Conservation (phyloP, 53 echinoderm and acorn worm species). For the Paracentrotus lividus region DNA sequence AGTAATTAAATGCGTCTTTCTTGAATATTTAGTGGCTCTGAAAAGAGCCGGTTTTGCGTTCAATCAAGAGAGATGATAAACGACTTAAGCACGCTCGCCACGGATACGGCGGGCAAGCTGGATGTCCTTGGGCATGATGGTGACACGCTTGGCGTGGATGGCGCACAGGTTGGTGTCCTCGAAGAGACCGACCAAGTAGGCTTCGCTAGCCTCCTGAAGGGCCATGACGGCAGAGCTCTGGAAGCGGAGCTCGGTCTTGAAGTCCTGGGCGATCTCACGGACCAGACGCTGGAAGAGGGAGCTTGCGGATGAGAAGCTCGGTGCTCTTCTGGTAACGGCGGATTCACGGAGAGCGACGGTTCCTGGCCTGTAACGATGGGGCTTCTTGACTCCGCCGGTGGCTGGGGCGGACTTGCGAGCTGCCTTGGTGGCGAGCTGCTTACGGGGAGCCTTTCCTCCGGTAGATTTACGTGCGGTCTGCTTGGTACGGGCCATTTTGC, state of each 20-base stretch:
- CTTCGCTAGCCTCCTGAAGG: conserved; percentile 99
- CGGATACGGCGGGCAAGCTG: conserved; percentile 99
- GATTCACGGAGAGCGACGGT: conserved; percentile 98
- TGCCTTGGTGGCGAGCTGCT: conserved; percentile 98
- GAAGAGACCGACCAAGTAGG: conserved; percentile 99
- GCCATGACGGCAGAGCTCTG: conserved; percentile 99
- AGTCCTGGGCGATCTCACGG: conserved; percentile 99
- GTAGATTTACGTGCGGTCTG: conserved; percentile 98
- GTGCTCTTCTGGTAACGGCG: conserved; percentile 95
- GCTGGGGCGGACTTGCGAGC: conserved; percentile 97
- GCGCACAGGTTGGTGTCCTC: conserved; percentile 99
- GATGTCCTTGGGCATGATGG: conserved; percentile 99
- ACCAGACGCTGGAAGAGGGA: conserved; percentile 99
- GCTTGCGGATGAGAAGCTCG: conserved; percentile 95
- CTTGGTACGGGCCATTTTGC: conserved; percentile 96
- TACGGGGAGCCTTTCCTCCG: conserved; percentile 97
- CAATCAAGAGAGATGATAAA: background rate
- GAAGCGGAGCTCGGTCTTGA: conserved; percentile 99
- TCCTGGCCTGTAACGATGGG: conserved; percentile 98
- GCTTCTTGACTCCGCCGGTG: conserved; percentile 99
- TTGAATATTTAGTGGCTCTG: conserved; percentile 65
- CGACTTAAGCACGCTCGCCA: conserved; percentile 90
- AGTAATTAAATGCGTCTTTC: conserved; percentile 54
- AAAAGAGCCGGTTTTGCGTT: conserved; percentile 65
- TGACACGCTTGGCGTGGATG: conserved; percentile 99